These are phyloP conservation scores for Eupithecia tripunctaria DNA, from an alignment of 2,888 invertebrate species.

Conservation along the genomic window DNA sequence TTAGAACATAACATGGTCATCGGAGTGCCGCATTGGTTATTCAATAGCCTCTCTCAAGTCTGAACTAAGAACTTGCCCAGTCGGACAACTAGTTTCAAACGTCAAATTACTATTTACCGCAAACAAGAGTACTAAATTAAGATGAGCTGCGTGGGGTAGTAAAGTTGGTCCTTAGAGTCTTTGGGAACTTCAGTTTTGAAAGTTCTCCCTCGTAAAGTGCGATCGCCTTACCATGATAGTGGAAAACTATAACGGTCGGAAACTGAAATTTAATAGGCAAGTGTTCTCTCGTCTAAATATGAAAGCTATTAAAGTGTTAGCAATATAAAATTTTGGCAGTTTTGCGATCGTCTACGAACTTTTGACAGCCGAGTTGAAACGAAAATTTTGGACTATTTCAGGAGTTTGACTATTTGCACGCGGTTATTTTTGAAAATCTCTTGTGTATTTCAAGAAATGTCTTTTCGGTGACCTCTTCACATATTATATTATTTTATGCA, in stretches of 20 bases:
- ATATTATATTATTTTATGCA: not conserved
- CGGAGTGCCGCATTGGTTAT: conserved; percentile 58
- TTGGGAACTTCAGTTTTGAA: conserved; percentile 56
- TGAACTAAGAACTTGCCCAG: conserved; percentile 60
- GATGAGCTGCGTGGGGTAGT: conserved; percentile 64
- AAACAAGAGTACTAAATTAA: conserved; percentile 79
- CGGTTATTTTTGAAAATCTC: not conserved
- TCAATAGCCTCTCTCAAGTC: conserved; percentile 48
- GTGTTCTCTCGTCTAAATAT: not conserved
- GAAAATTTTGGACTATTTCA: not conserved
- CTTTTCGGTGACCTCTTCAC: not conserved
- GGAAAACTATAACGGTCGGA: conserved; percentile 38
- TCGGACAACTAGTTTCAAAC: conserved; percentile 65
- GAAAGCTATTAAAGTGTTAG: not conserved
- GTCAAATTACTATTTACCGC: conserved; percentile 75
- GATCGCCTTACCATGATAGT: conserved; percentile 51
- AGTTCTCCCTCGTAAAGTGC: conserved; percentile 53
- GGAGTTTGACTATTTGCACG: not conserved
- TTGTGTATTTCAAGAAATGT: not conserved
- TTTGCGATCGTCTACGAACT: not conserved
- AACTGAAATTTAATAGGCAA: conserved; percentile 31
- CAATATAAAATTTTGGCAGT: not conserved
- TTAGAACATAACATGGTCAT: conserved; percentile 32
- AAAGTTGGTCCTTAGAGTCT: conserved; percentile 49
- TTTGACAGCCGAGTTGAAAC: not conserved